These are phyloP conservation scores for Emydocephalus ijimae DNA, from an alignment of 2,113 vertebrate genomes.

Conservation along the genomic window DNA sequence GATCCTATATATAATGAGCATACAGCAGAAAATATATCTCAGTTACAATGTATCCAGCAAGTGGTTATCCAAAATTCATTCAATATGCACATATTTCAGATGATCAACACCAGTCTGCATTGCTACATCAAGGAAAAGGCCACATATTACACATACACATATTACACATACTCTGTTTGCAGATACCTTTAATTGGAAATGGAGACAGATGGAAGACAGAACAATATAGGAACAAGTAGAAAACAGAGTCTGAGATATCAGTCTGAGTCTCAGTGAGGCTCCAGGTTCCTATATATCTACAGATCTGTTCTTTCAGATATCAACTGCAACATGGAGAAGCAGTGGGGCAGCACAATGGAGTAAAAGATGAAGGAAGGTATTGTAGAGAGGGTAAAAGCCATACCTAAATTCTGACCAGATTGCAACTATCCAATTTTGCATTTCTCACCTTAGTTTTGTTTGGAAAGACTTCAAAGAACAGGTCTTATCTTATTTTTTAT, in stretches of 20 bases:
- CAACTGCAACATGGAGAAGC: neutral
- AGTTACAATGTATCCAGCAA: neutral
- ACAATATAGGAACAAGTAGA: neutral
- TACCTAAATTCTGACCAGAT: neutral
- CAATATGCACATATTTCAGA: neutral
- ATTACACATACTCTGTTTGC: neutral
- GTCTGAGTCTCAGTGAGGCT: neutral
- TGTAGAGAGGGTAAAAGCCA: neutral
- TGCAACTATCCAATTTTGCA: neutral
- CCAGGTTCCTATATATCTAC: neutral
- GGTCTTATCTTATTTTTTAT: neutral
- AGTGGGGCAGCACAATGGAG: neutral
- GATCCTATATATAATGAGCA: neutral
- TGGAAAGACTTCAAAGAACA: neutral
- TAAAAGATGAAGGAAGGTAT: neutral
- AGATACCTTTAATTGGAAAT: neutral
- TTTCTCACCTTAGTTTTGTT: neutral
- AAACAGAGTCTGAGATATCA: neutral
- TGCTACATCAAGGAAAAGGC: neutral
- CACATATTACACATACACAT: neutral
- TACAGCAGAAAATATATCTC: neutral
- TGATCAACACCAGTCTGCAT: neutral
- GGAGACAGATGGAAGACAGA: neutral
- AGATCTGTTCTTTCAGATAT: neutral
- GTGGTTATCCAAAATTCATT: neutral